A percentile compares a stretch with the other conserved stretches of the same genome.
Conservation (phyloP, 2,113 vertebrate genomes). For the Paedocypris sp. region DNA sequence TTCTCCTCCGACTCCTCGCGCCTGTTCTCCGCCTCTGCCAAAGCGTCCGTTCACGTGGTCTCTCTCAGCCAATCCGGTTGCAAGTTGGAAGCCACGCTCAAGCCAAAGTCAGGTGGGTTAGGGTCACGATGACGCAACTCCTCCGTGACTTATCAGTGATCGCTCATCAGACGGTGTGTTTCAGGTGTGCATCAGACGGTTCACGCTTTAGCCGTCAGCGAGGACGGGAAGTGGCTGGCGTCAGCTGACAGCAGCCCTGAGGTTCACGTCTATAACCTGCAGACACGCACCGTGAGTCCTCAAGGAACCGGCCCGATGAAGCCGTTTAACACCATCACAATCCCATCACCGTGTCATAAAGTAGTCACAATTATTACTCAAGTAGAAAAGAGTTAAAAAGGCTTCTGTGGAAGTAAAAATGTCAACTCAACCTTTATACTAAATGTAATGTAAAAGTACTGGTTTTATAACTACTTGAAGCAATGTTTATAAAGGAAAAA, state of each 20-base stretch:
- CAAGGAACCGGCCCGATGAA: no score
- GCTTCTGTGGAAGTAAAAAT: no score
- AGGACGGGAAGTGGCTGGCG: constrained; percentile 76
- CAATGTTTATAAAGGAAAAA: no score
- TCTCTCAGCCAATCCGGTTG: constrained; percentile 57
- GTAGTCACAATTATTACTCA: no score
- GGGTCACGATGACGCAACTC: no score
- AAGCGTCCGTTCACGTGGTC: constrained; percentile 61
- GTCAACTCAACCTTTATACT: no score
- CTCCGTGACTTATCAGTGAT: no score
- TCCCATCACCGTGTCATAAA: no score
- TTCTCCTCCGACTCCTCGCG: constrained; percentile 74
- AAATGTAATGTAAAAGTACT: no score
- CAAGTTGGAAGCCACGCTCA: constrained; percentile 65
- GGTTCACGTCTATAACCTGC: constrained; percentile 71
- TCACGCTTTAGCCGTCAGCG: constrained; percentile 67
- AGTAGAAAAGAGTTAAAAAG: no score
- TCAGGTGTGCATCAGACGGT: constrained; percentile 65
- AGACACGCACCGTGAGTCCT: constrained; percentile 66
- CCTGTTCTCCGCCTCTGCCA: constrained; percentile 68
- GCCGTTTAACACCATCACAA: no score
- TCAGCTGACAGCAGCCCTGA: constrained; percentile 61
- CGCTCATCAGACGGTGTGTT: background rate
- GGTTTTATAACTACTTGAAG: no score
- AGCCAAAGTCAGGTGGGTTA: constrained; percentile 68